A percentile compares a stretch with the other conserved stretches of the same genome.
Conservation (phyloP, 2,888 invertebrate genomes). For the Phalera bucephala region DNA sequence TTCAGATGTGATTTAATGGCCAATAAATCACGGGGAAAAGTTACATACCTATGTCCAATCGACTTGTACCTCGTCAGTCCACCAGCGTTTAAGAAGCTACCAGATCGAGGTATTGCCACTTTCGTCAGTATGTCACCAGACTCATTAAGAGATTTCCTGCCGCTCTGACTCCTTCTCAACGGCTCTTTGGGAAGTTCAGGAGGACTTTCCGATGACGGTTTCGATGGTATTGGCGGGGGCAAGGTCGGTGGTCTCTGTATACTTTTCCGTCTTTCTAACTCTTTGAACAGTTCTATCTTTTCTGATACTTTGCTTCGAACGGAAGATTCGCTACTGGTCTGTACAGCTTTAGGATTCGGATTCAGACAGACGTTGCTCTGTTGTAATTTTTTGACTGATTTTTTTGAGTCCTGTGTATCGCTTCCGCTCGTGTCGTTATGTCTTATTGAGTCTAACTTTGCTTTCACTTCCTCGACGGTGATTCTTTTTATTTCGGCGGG, state of each 20-base stretch:
- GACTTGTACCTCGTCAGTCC: slow-evolving; percentile 90
- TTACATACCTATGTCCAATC: slow-evolving; percentile 84
- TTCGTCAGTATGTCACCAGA: slow-evolving; percentile 92
- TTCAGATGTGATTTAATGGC: slow-evolving; percentile 38
- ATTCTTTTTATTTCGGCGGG: slow-evolving; percentile 69
- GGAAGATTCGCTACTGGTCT: slow-evolving; percentile 69
- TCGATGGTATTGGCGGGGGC: slow-evolving; percentile 75
- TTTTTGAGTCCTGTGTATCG: slow-evolving; percentile 80
- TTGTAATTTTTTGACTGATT: slow-evolving; percentile 54
- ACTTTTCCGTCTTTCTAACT: slow-evolving; percentile 72
- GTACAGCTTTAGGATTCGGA: slow-evolving; percentile 41
- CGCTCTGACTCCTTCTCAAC: slow-evolving; percentile 72
- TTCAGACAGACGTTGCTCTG: slow-evolving; percentile 29
- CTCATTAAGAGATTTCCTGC: slow-evolving; percentile 76
- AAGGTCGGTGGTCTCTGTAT: slow-evolving; percentile 74
- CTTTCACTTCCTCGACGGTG: slow-evolving; percentile 82
- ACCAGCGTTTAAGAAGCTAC: slow-evolving; percentile 92
- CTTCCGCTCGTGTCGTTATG: slow-evolving; percentile 69
- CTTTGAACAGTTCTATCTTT: slow-evolving; percentile 75
- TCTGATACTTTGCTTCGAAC: slow-evolving; percentile 78
- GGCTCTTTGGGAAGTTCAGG: slow-evolving; percentile 61
- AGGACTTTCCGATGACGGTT: slow-evolving; percentile 52
- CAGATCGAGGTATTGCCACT: slow-evolving; percentile 92
- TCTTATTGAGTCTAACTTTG: slow-evolving; percentile 78
- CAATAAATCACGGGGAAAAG: slow-evolving; percentile 38